Evolutionary conservation across 1,140 invertebrate species (phyloP).

Genomic region (Pentalonia nigronervosa): DNA sequence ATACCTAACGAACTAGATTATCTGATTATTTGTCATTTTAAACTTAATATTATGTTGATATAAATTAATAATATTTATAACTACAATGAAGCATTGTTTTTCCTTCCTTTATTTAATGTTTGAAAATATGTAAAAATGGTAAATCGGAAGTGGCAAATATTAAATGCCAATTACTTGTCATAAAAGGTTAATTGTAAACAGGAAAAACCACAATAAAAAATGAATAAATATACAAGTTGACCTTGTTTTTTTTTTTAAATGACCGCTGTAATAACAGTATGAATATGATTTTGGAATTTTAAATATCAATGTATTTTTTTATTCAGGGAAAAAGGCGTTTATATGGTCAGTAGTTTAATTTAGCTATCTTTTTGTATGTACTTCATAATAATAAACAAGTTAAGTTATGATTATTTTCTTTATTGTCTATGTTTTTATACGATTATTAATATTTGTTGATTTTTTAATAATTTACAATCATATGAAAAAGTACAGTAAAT

Average conservation of each 20-base stretch:
- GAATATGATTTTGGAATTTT: neutral
- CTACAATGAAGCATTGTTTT: neutral
- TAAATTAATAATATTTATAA: neutral
- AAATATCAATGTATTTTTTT: conserved; percentile 18
- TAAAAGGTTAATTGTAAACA: conserved; percentile 16
- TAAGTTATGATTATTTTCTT: neutral
- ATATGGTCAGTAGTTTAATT: conserved; percentile 7
- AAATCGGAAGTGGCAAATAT: neutral
- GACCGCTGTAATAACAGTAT: neutral
- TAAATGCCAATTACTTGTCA: neutral
- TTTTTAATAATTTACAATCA: too few relatives aligned
- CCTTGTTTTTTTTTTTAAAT: neutral
- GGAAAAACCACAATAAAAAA: neutral
- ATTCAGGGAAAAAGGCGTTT: neutral
- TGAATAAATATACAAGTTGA: neutral
- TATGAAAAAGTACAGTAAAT: too few relatives aligned
- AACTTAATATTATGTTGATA: neutral
- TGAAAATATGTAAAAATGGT: neutral
- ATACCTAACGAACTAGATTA: neutral
- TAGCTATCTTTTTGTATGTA: neutral
- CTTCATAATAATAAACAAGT: neutral
- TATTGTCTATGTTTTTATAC: neutral
- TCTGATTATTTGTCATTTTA: neutral
- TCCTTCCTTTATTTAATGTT: neutral
- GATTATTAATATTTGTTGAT: neutral